Percentiles rank a stretch among this genome's conserved stretches.
Evolutionary conservation across 1,140 invertebrate genomes (phyloP).

Genomic region (Holotrichia oblita): DNA sequence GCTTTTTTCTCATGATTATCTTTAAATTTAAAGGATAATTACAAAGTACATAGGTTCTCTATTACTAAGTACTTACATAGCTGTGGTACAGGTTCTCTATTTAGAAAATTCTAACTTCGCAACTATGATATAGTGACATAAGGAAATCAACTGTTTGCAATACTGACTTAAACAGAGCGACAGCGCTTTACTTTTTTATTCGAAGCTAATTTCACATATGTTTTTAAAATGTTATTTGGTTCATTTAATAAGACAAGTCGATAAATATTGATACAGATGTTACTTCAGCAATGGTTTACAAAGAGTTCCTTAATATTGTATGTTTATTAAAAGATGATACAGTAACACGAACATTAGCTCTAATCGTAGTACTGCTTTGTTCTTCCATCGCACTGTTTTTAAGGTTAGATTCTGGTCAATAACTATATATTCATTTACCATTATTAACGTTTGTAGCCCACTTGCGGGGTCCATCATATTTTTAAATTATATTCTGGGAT

Average conservation of each 20-base stretch:
- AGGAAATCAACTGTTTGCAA: too few relatives aligned
- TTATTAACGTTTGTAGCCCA: constrained; percentile 41
- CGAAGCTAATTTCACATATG: neutral
- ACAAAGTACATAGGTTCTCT: too few relatives aligned
- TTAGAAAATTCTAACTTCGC: too few relatives aligned
- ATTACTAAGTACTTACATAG: too few relatives aligned
- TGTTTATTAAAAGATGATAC: constrained; percentile 44
- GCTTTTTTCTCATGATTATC: too few relatives aligned
- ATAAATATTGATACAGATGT: neutral
- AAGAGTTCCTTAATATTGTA: constrained; percentile 41
- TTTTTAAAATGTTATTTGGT: neutral
- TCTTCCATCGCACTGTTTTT: constrained; percentile 8
- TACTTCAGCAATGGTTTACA: constrained; percentile 35
- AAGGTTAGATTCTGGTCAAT: constrained; percentile 15
- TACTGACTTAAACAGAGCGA: too few relatives aligned
- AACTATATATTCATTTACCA: neutral
- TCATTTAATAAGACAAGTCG: too few relatives aligned
- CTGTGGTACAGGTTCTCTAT: too few relatives aligned
- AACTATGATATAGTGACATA: too few relatives aligned
- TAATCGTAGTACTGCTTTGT: constrained; percentile 42
- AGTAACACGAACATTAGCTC: constrained; percentile 39
- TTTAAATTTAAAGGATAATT: too few relatives aligned
- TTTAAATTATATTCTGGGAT: constrained; percentile 47
- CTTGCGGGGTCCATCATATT: constrained; percentile 46
- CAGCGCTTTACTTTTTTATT: neutral